These are phyloP conservation scores for Alectoris magna DNA, from an alignment of 2,797 vertebrate genomes.

Conservation along the genomic window DNA sequence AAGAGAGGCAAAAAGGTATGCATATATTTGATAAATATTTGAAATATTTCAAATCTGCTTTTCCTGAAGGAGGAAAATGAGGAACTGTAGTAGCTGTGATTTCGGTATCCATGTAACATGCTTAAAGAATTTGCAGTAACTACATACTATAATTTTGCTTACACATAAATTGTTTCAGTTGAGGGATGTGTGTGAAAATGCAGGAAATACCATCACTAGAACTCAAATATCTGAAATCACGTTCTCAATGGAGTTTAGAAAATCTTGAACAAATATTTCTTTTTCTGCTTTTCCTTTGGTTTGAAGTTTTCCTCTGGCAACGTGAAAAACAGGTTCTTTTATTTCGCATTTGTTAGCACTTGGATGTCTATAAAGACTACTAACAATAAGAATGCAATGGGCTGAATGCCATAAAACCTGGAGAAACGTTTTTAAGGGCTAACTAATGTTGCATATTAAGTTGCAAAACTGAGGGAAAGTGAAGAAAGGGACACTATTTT, in stretches of 20 bases:
- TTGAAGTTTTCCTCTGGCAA: conserved; percentile 26
- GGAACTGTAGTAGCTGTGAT: background rate
- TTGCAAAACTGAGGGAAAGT: conserved; percentile 31
- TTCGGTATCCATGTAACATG: background rate
- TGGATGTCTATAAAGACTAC: conserved; percentile 15
- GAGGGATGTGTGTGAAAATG: background rate
- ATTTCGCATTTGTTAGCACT: conserved; percentile 35
- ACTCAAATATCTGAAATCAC: background rate
- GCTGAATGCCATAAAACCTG: conserved; percentile 38
- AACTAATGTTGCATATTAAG: conserved; percentile 27
- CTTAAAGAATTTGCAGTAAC: background rate
- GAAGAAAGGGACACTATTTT: conserved; percentile 21
- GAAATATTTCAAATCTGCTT: background rate
- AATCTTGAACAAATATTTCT: conserved; percentile 38
- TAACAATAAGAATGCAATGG: conserved; percentile 30
- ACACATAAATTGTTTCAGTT: background rate
- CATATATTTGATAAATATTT: background rate
- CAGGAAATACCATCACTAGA: background rate
- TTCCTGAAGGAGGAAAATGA: background rate
- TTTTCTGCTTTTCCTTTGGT: conserved; percentile 6
- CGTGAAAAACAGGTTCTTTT: conserved; percentile 30
- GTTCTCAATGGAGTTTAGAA: background rate
- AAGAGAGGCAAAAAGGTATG: background rate
- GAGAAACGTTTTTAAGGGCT: conserved; percentile 46
- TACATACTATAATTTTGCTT: background rate